Evolutionary conservation across 2,113 vertebrate species (phyloP).

Genomic region (Gopherus flavomarginatus): DNA sequence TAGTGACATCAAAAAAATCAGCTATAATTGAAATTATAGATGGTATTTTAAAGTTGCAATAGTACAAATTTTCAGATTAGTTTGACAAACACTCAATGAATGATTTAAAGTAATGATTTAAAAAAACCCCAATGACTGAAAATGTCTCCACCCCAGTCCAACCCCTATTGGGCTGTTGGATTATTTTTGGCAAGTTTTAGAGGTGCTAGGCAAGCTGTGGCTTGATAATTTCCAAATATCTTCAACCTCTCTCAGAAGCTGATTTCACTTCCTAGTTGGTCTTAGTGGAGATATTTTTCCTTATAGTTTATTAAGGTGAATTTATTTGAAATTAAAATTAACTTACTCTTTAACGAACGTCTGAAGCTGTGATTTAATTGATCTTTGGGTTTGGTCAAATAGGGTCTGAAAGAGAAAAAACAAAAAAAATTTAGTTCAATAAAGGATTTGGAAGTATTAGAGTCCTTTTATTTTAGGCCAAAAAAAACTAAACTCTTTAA

Average conservation of each 20-base stretch:
- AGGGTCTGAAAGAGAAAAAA: constrained; percentile 86
- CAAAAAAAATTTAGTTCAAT: background rate
- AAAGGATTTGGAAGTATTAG: background rate
- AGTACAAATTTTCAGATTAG: background rate
- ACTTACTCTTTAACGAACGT: constrained; percentile 98
- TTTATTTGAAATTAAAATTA: background rate
- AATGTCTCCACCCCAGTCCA: background rate
- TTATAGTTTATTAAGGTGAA: background rate
- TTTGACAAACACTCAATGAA: background rate
- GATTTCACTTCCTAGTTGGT: background rate
- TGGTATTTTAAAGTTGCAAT: background rate
- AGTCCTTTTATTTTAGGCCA: background rate
- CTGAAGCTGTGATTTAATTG: constrained; percentile 96
- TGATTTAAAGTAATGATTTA: background rate
- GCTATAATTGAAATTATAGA: background rate
- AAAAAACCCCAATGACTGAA: background rate
- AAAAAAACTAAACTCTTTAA: background rate
- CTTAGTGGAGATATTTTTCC: background rate
- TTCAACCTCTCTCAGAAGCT: background rate
- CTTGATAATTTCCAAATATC: background rate
- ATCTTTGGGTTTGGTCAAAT: constrained; percentile 97
- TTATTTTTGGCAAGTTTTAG: background rate
- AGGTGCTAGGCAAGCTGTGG: background rate
- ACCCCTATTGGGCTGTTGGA: background rate
- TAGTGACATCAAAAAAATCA: background rate